Conservation (phyloP, 2,888 invertebrate species). For the Nebria salina region DNA sequence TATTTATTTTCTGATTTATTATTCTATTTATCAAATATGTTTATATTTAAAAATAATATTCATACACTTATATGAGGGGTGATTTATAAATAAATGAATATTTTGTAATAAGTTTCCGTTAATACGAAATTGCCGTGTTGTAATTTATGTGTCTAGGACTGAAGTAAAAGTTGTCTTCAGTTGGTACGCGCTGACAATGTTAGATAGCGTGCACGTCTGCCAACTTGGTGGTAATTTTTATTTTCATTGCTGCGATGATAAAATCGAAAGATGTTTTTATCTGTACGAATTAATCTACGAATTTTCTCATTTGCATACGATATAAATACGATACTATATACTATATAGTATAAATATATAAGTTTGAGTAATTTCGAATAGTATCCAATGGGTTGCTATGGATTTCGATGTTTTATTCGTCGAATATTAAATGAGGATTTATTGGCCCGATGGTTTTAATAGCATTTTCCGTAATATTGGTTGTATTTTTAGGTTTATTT, state of each 20-base stretch:
- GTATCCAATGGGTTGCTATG: background rate
- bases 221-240: constrained; percentile 1
- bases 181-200: background rate
- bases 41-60: no score
- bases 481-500: background rate
- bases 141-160: background rate
- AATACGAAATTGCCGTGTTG: background rate
- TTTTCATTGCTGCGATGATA: background rate
- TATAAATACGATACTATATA: background rate
- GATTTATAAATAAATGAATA: background rate
- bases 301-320: background rate
- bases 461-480: background rate
- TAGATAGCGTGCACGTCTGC: background rate
- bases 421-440: background rate
- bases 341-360: background rate
- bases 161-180: background rate
- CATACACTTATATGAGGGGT: no score
- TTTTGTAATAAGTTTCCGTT: background rate
- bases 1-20: no score
- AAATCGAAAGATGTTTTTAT: background rate
- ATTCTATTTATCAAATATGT: no score
- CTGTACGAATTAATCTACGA: background rate
- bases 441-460: background rate
- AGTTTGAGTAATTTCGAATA: background rate
- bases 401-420: background rate